Conservation (phyloP, 2,888 invertebrate species). For the Stenolophus ochropezus region DNA sequence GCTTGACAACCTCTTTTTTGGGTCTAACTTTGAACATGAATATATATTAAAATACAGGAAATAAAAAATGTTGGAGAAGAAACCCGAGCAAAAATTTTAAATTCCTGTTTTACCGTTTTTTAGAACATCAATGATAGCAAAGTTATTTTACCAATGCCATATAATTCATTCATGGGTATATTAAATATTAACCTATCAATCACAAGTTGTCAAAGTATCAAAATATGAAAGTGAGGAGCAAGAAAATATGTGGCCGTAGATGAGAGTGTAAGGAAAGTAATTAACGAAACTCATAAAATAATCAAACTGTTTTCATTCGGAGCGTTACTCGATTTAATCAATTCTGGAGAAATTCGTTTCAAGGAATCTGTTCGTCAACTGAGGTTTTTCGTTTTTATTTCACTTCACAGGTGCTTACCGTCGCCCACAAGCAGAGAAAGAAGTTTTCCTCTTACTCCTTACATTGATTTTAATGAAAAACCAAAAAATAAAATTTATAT, state of each 20-base stretch:
- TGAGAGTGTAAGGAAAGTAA: conserved; percentile 38
- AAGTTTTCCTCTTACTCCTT: not conserved
- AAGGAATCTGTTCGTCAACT: conserved; percentile 35
- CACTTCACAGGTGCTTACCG: conserved; percentile 34
- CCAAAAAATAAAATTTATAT: too few species aligned
- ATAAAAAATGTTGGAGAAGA: too few species aligned
- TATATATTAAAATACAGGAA: too few species aligned
- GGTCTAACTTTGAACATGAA: too few species aligned
- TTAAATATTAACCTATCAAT: conserved; percentile 16
- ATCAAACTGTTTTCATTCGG: conserved; percentile 47
- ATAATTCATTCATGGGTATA: not conserved
- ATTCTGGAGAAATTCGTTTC: conserved; percentile 48
- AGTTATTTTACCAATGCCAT: not conserved
- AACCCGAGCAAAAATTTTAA: too few species aligned
- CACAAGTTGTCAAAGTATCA: not conserved
- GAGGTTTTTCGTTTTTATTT: conserved; percentile 40
- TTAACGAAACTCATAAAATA: conserved; percentile 57
- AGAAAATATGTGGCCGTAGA: not conserved
- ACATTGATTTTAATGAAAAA: not conserved
- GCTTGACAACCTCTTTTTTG: too few species aligned
- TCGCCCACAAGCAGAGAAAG: not conserved
- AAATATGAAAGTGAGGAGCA: not conserved
- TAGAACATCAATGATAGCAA: too few species aligned
- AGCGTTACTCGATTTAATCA: conserved; percentile 49
- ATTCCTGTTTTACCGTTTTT: too few species aligned